Conservation (phyloP, 2,797 vertebrate species). For the Psittacula echo region DNA sequence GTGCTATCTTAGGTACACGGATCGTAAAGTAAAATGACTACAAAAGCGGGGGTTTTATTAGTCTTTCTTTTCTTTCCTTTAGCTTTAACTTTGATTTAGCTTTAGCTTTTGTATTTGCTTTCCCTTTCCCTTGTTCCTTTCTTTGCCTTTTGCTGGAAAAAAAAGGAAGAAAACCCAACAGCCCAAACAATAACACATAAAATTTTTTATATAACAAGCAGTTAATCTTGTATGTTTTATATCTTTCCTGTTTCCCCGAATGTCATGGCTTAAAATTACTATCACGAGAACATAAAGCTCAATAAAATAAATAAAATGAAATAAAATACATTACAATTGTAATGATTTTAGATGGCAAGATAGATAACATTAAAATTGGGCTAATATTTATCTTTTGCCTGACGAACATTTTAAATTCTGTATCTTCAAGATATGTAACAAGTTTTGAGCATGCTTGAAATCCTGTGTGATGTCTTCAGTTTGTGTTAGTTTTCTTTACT, state of each 20-base stretch:
- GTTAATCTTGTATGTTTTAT: neutral
- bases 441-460: neutral
- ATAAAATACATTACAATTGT: neutral
- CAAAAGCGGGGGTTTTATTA: neutral
- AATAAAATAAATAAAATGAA: neutral
- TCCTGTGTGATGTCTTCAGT: neutral
- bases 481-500: neutral
- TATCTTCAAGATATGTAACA: neutral
- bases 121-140: neutral
- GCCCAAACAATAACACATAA: neutral
- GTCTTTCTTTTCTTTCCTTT: neutral
- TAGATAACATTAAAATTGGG: neutral
- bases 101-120: neutral
- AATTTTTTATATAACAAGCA: neutral
- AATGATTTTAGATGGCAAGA: neutral
- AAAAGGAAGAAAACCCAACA: neutral
- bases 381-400: neutral
- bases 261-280: neutral
- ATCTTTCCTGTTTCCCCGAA: neutral
- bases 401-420: neutral
- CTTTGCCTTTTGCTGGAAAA: neutral
- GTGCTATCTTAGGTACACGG: neutral
- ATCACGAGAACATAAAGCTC: neutral
- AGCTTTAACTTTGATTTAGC: neutral
- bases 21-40: neutral